Conservation (phyloP, 2,797 vertebrate genomes). For the Nyctalus aviator region DNA sequence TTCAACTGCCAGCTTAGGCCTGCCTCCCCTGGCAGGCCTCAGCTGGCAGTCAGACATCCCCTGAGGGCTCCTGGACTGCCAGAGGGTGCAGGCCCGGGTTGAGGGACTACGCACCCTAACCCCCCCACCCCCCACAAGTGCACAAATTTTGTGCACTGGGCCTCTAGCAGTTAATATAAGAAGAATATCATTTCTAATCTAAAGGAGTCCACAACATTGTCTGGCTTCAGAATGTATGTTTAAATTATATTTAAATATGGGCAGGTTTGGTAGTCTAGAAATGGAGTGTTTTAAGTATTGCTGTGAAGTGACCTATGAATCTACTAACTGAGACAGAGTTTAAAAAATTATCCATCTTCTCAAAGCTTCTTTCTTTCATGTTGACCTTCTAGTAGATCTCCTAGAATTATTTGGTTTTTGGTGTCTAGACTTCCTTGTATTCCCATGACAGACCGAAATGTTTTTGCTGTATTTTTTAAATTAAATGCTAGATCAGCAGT, state of each 20-base stretch:
- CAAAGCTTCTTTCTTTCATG: not conserved
- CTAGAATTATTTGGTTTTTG: not conserved
- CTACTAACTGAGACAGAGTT: constrained; percentile 51
- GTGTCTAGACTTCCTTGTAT: not conserved
- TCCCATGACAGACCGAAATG: not conserved
- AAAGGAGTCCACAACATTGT: not conserved
- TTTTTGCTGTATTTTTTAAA: constrained; percentile 47
- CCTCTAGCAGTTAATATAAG: not conserved
- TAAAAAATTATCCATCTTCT: constrained; percentile 25
- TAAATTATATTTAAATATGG: constrained; percentile 48
- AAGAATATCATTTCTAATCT: not conserved
- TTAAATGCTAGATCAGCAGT: not conserved
- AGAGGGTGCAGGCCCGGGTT: too few relatives aligned
- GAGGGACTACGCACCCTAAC: too few relatives aligned
- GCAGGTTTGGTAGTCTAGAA: constrained; percentile 13
- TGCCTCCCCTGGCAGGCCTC: too few relatives aligned
- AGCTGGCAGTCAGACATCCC: too few relatives aligned
- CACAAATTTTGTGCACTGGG: too few relatives aligned
- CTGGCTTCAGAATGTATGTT: constrained; percentile 28
- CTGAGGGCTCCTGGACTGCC: too few relatives aligned
- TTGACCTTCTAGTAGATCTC: not conserved
- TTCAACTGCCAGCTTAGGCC: too few relatives aligned
- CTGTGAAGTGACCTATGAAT: not conserved
- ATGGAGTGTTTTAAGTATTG: not conserved
- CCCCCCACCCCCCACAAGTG: too few relatives aligned